Conservation (phyloP, 1,140 invertebrate genomes). For the Anagrus nilaparvatae region DNA sequence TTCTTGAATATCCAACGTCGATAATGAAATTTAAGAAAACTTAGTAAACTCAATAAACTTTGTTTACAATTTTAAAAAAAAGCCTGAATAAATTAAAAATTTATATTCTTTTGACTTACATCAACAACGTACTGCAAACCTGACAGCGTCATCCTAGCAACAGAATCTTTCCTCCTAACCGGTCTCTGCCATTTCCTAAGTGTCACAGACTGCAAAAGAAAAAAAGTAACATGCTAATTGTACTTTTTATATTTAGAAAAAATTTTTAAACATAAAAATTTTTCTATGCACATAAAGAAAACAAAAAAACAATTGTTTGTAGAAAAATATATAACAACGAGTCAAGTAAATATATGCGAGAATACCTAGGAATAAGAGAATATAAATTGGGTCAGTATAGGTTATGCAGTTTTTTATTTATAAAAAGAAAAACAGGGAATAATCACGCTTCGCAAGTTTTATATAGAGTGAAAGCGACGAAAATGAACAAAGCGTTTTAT, state of each 20-base stretch:
- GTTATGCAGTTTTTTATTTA: background rate
- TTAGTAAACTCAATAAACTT: background rate
- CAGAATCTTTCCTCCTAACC: constrained; percentile 53
- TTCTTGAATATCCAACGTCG: background rate
- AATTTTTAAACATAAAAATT: no score
- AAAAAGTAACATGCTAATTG: constrained; percentile 22
- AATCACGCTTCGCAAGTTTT: constrained; percentile 2
- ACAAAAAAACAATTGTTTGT: constrained; percentile 4
- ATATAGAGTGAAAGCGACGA: no score
- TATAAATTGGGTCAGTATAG: constrained; percentile 2
- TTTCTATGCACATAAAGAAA: no score
- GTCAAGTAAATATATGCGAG: background rate
- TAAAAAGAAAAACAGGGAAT: constrained; percentile 1
- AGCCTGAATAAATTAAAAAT: background rate
- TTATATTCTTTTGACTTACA: no score
- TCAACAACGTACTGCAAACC: constrained; percentile 60
- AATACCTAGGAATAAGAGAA: background rate
- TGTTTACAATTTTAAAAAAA: background rate
- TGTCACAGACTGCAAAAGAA: constrained; percentile 32
- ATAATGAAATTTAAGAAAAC: background rate
- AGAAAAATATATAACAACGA: background rate
- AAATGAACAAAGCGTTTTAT: no score
- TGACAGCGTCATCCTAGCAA: constrained; percentile 55
- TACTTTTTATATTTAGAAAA: constrained; percentile 21
- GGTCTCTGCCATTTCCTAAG: constrained; percentile 39